These are phyloP conservation scores for Nymphicus hollandicus DNA, from an alignment of 2,113 vertebrate genomes.

Conservation along the genomic window DNA sequence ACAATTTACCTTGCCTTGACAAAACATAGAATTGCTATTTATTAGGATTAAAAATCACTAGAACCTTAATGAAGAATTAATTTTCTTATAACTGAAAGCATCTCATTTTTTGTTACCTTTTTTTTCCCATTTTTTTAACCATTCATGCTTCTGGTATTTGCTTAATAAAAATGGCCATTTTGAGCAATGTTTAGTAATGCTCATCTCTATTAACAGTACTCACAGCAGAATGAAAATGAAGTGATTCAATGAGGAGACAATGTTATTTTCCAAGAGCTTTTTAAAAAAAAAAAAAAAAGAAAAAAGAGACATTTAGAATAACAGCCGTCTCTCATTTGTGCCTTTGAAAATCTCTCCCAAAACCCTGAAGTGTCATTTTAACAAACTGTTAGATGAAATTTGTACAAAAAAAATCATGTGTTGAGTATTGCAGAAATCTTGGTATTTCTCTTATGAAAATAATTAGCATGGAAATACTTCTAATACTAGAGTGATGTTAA, in stretches of 20 bases:
- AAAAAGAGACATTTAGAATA: not conserved
- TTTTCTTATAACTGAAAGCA: not conserved
- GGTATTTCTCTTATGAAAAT: constrained; percentile 8
- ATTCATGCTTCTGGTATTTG: not conserved
- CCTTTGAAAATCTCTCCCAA: not conserved
- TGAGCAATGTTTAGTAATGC: not conserved
- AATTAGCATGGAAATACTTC: not conserved
- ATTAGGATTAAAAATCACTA: not conserved
- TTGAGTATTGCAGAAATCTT: not conserved
- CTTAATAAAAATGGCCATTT: constrained; percentile 35
- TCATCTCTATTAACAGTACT: not conserved
- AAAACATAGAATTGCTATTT: not conserved
- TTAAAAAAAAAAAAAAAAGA: not conserved
- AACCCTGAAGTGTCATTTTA: not conserved
- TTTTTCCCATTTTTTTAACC: not conserved
- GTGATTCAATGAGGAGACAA: not conserved
- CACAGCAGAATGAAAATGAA: not conserved
- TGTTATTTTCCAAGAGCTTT: not conserved
- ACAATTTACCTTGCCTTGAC: not conserved
- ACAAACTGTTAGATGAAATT: not conserved
- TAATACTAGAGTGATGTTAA: not conserved
- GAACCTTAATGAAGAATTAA: not conserved
- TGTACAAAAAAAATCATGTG: not conserved
- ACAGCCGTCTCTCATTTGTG: not conserved
- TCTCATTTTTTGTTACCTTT: not conserved